Evolutionary conservation across 2,113 vertebrate species (phyloP).

Genomic region (Pituophis catenifer): DNA sequence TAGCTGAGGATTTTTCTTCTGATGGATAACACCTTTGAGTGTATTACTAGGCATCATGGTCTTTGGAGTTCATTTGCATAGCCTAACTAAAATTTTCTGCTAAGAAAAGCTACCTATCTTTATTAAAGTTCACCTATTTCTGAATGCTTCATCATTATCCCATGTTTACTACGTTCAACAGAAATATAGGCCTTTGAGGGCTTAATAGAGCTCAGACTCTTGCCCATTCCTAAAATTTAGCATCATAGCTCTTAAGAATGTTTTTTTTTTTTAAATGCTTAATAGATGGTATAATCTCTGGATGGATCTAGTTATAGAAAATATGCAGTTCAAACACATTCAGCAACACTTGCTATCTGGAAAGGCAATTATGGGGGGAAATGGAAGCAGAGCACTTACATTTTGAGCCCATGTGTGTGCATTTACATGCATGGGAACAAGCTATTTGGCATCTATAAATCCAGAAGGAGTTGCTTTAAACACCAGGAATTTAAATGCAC

Average conservation of each 20-base stretch:
- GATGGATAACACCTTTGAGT: neutral
- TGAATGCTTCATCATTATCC: neutral
- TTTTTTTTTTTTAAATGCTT: neutral
- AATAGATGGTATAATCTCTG: slow-evolving; percentile 10
- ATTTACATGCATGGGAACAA: neutral
- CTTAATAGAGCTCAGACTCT: neutral
- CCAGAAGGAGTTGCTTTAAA: neutral
- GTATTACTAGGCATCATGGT: neutral
- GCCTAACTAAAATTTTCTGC: neutral
- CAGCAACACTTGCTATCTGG: slow-evolving; percentile 7
- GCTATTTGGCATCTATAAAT: neutral
- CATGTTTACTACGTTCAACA: neutral
- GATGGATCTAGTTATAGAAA: slow-evolving; percentile 17
- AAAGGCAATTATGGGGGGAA: neutral
- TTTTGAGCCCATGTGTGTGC: slow-evolving; percentile 1
- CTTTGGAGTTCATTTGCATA: neutral
- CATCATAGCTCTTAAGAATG: neutral
- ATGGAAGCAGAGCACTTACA: neutral
- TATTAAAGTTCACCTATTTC: neutral
- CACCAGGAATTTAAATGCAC: neutral
- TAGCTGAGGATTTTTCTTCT: neutral
- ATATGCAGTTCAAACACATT: slow-evolving; percentile 7
- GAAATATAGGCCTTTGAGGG: neutral
- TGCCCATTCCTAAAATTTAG: neutral
- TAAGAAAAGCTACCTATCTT: neutral